These are phyloP conservation scores for Holotrichia oblita DNA, from an alignment of 1,140 invertebrate species.

Conservation along the genomic window DNA sequence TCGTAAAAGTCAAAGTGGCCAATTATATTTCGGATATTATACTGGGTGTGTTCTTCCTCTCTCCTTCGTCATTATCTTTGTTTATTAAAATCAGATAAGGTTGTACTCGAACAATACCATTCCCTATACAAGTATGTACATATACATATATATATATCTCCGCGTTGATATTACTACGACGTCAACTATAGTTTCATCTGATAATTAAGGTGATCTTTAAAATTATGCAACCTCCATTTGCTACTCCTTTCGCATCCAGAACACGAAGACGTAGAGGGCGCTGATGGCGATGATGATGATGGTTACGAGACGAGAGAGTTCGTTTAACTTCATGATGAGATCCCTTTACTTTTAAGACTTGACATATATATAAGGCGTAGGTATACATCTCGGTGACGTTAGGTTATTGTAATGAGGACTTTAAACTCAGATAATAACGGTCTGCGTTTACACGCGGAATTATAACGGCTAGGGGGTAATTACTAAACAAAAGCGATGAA, in stretches of 20 bases:
- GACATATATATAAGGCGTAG: neutral
- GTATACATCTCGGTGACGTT: slow-evolving; percentile 1
- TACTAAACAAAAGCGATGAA: neutral
- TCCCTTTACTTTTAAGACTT: neutral
- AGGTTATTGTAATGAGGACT: neutral
- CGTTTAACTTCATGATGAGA: neutral
- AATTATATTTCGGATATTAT: slow-evolving; percentile 27
- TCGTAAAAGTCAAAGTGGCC: slow-evolving; percentile 22
- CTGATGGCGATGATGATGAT: neutral
- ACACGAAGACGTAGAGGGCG: neutral
- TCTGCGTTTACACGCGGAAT: neutral
- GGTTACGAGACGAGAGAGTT: neutral
- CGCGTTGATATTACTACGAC: neutral
- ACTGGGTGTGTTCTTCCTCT: neutral
- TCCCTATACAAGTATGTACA: neutral
- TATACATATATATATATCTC: neutral
- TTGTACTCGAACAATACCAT: neutral
- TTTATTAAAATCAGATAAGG: slow-evolving; percentile 28
- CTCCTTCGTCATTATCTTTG: neutral
- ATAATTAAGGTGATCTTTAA: slow-evolving; percentile 28
- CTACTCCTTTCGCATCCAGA: neutral
- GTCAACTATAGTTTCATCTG: slow-evolving; percentile 14
- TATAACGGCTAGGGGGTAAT: neutral
- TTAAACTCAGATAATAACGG: neutral
- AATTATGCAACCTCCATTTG: neutral